Evolutionary conservation across 2,888 invertebrate genomes (phyloP).

Genomic region (Isotomurus palustris): DNA sequence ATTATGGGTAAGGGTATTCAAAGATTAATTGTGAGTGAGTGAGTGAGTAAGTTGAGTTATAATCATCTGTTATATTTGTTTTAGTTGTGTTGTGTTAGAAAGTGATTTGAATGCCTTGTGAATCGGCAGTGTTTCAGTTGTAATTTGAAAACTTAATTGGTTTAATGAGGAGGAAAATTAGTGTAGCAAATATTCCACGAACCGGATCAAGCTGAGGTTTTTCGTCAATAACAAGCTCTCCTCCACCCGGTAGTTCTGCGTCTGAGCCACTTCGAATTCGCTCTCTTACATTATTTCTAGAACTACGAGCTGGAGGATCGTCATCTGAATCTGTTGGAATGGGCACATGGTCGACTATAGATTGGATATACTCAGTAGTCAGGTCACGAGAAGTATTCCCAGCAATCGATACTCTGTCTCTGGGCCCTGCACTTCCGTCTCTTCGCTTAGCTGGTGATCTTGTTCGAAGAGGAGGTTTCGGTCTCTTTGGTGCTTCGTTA

Average conservation of each 20-base stretch:
- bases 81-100: too few species aligned
- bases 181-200: constrained; percentile 17
- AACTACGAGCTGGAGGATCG: constrained; percentile 12
- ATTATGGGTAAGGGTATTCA: too few species aligned
- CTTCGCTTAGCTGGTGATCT: constrained; percentile 41
- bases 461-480: constrained; percentile 74
- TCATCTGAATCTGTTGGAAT: constrained; percentile 34
- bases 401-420: constrained; percentile 6
- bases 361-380: constrained; percentile 42
- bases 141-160: not conserved
- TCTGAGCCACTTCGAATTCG: constrained; percentile 4
- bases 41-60: too few species aligned
- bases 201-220: constrained; percentile 43
- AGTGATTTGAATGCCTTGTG: too few species aligned
- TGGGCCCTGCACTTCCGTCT: constrained; percentile 14
- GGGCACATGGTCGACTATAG: constrained; percentile 41
- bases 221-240: constrained; percentile 45
- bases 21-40: too few species aligned
- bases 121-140: too few species aligned
- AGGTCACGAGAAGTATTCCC: constrained; percentile 32
- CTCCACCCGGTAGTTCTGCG: constrained; percentile 13
- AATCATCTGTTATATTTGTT: too few species aligned
- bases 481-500: constrained; percentile 78
- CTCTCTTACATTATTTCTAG: constrained; percentile 12
- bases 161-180: not conserved